Percentiles rank a stretch among this genome's conserved stretches.
phyloP scores from a whole-genome alignment of 2,888 invertebrate species.

The Dyspetes luteomarginatus region DNA sequence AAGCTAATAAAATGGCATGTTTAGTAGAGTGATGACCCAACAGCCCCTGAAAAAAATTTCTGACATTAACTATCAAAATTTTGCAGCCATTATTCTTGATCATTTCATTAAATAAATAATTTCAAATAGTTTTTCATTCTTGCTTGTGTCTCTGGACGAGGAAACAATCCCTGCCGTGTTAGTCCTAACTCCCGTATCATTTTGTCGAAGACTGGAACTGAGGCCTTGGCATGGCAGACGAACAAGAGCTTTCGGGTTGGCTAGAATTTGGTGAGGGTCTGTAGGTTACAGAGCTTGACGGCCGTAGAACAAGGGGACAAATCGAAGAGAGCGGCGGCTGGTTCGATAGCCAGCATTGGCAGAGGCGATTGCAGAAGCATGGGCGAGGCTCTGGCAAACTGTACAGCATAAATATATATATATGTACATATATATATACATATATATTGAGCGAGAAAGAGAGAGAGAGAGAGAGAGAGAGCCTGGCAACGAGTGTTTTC shows the following conservation, averaged over 20 bases:
- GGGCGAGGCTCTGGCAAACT: conserved; percentile 51
- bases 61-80: too few species aligned
- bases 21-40: too few species aligned
- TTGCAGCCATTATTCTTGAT: too few species aligned
- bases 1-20: too few species aligned
- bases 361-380: conserved; percentile 43
- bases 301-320: conserved; percentile 77
- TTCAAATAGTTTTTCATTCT: not conserved
- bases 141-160: conserved; percentile 4
- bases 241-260: conserved; percentile 15
- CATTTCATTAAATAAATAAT: too few species aligned
- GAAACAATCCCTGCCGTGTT: conserved; percentile 12
- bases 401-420: conserved; percentile 35
- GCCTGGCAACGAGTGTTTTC: conserved; percentile 43
- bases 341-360: conserved; percentile 75
- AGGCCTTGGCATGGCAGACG: not conserved
- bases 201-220: conserved; percentile 36
- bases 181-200: conserved; percentile 32
- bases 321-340: conserved; percentile 71
- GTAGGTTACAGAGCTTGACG: conserved; percentile 77
- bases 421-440: conserved; percentile 19
- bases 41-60: too few species aligned
- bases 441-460: conserved; percentile 5
- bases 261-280: conserved; percentile 31
- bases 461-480: too few species aligned